Evolutionary conservation across 2,113 vertebrate species (phyloP), one percentile per base, ranked within the genome.

Genomic region (Colinus virginianus): DNA sequence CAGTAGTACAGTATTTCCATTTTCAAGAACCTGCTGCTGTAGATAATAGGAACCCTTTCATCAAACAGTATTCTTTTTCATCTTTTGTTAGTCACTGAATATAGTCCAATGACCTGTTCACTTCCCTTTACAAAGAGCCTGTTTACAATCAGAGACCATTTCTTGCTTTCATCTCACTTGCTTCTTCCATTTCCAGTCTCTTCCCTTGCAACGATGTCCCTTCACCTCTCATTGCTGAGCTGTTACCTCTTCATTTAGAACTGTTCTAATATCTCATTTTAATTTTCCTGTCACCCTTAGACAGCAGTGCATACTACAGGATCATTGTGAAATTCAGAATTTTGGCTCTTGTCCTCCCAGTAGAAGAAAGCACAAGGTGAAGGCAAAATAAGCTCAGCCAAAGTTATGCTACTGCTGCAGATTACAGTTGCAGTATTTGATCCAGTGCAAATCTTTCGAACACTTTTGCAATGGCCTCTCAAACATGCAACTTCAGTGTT

Each of bases 31-130:
- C 70, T 74, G 38, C 83, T 91, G 76, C 82, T 86, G 45, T 66
- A 76, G 62, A 42, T 78, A 83, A 91, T 62, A 81, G 42, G 58
- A 94, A 78, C 79, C 53, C 74, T 95, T 92, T 96, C 72, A 95
- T 94, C 76, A 80, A 64, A 78, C 43, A 75, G 30, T 55, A 58
- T 79, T 87, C 43, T 67, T 87, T 93, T 94, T 91, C 78, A 81
- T 88, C 89, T 92, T 56, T 84, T 76, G 66, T 86, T 45, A 63
- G 58, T 32, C 61, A 36, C 38, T 88, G 74, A 78, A 84, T 88
- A 58, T 48, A 69, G 48, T 45, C 53, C 81, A 85, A 42, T 36
- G 80, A 87, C 76, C 88, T 92, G 87, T 93, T 88, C 46, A 36
- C 61, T 89, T 83, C 78, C 74, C 22, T 91, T 92, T 84, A 78